Conservation (phyloP, 1,140 invertebrate species). For the Zaprionus kolodkinae region DNA sequence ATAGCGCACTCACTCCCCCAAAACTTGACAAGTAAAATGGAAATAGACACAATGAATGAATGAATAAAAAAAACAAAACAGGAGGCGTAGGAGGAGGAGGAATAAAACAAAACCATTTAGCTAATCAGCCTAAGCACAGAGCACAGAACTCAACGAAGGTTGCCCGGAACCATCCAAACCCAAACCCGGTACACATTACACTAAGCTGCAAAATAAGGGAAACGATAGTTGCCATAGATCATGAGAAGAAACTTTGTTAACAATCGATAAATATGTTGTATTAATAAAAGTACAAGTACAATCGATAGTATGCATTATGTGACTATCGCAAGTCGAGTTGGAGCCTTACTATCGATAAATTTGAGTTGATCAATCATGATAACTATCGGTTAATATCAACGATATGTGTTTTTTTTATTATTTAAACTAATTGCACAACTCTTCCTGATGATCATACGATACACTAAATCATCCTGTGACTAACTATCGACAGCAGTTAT, state of each 20-base stretch:
- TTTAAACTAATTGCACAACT: too few species aligned
- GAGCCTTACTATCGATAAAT: slow-evolving; percentile 2
- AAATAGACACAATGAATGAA: slow-evolving; percentile 7
- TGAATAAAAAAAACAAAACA: slow-evolving; percentile 7
- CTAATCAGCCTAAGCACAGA: slow-evolving; percentile 55
- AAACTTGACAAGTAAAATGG: background rate
- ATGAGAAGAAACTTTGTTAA: background rate
- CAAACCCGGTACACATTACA: slow-evolving; percentile 18
- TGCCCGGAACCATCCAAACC: slow-evolving; percentile 15
- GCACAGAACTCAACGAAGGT: slow-evolving; percentile 38
- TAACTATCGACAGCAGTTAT: background rate
- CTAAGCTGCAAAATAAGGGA: background rate
- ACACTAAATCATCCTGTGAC: background rate
- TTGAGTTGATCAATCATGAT: too few species aligned
- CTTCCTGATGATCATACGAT: background rate
- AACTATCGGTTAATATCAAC: too few species aligned
- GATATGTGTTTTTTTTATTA: too few species aligned
- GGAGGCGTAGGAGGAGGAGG: too few species aligned
- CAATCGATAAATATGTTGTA: background rate
- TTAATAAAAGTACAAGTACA: background rate
- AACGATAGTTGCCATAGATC: background rate
- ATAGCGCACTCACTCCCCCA: background rate
- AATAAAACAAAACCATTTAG: slow-evolving; percentile 40
- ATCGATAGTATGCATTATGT: background rate
- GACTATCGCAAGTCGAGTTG: background rate